These are phyloP conservation scores for Antheraea pernyi DNA, from an alignment of 1,140 invertebrate species.

Conservation along the genomic window DNA sequence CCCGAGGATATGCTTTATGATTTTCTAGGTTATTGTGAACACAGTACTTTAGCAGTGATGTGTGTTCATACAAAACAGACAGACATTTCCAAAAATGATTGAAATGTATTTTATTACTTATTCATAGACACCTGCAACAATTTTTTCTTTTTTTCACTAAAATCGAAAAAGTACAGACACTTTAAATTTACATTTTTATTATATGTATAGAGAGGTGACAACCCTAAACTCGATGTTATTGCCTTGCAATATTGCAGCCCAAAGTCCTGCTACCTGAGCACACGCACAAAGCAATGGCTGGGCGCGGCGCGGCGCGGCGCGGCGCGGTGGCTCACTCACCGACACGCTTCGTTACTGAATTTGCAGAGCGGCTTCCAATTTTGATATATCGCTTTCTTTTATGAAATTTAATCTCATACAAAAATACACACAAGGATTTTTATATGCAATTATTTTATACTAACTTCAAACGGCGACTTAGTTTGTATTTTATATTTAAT, in stretches of 20 bases:
- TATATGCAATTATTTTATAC: background rate
- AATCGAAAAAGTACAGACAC: too few species aligned
- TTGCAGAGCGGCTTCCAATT: slow-evolving; percentile 54
- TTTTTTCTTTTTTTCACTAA: too few species aligned
- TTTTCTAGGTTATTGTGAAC: too few species aligned
- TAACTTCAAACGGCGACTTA: background rate
- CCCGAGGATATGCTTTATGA: too few species aligned
- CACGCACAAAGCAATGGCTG: background rate
- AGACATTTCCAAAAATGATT: too few species aligned
- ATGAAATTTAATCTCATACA: slow-evolving; percentile 25
- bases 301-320: too few species aligned
- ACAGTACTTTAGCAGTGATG: too few species aligned
- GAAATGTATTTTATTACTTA: too few species aligned
- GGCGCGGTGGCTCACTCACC: slow-evolving; percentile 34
- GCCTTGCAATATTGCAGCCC: background rate
- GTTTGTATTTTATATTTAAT: background rate
- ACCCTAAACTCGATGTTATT: background rate
- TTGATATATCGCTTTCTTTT: slow-evolving; percentile 48
- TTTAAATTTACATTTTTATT: too few species aligned
- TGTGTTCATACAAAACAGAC: too few species aligned
- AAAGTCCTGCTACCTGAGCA: background rate
- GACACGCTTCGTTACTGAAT: slow-evolving; percentile 64
- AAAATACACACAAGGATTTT: background rate
- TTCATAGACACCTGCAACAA: too few species aligned
- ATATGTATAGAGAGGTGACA: too few species aligned